These are phyloP conservation scores for Patagioenas fasciata DNA, from an alignment of 2,113 vertebrate genomes.

Conservation along the genomic window DNA sequence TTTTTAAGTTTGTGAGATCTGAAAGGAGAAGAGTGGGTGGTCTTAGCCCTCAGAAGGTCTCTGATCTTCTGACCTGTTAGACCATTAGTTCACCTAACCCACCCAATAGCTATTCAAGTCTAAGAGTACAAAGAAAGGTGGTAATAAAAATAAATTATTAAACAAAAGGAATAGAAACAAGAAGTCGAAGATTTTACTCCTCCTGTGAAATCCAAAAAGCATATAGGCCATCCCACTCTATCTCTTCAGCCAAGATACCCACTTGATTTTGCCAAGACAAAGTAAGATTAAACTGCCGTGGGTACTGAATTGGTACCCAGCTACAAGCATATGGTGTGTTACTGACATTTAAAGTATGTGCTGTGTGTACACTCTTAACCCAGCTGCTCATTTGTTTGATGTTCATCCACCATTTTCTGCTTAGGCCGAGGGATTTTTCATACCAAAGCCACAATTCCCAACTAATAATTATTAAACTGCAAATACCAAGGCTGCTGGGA, in stretches of 20 bases:
- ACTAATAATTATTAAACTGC: background rate
- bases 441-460: background rate
- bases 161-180: background rate
- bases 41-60: conserved; percentile 46
- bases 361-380: background rate
- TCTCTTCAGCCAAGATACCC: background rate
- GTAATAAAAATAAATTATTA: conserved; percentile 58
- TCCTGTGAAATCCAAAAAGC: background rate
- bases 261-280: background rate
- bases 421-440: background rate
- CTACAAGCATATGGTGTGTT: background rate
- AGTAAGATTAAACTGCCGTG: background rate
- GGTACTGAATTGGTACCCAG: background rate
- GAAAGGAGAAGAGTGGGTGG: conserved; percentile 50
- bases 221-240: background rate
- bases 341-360: background rate
- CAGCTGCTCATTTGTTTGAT: background rate
- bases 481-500: background rate
- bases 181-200: background rate
- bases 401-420: background rate
- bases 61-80: conserved; percentile 51
- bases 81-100: conserved; percentile 40
- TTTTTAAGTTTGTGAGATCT: background rate
- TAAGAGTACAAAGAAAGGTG: conserved; percentile 32
- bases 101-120: conserved; percentile 7